Evolutionary conservation across 2,888 invertebrate species (phyloP), one percentile per base, ranked within the genome.

Genomic region (Ormyrus thymus): DNA sequence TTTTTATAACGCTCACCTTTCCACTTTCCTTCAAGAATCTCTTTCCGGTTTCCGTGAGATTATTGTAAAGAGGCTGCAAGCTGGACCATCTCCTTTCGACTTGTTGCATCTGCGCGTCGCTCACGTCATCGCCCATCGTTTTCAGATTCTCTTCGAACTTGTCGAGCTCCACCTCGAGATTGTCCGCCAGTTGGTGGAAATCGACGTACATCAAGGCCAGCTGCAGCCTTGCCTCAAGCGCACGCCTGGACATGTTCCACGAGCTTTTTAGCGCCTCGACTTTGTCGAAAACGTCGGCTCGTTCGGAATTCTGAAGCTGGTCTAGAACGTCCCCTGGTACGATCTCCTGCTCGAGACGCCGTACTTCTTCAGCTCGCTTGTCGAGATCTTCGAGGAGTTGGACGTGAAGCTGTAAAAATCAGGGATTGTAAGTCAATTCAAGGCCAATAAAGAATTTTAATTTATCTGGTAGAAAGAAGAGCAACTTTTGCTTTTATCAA

Each of bases 361-460:
- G 90, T 71, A 87, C 83, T 92, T 95, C 95, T 82, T 92, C 92
- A 56, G 93, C 93, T 89, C 94, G 94, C 83, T 92, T 92, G 92
- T 94, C 87, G 82, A 96, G 91, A 88, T 96, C 95, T 85, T 92
- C 93, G 85, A 95, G 92, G 68, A 96, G 90, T 85, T 94, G 93
- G 84, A 93, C 93, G 88, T 96, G 96, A 83, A 94, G 91, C 85
- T 94, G 92, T 1, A 15, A 80, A 7, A 0, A 76, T 43, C 15
- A 59, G 43, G 50, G 64, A 29, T 65, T 65, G 29, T n/a, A n/a
- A n/a, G n/a, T n/a, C n/a, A n/a, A n/a, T n/a, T n/a, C n/a, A n/a
- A n/a, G n/a, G n/a, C n/a, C n/a, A n/a, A n/a, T n/a, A n/a, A n/a
- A n/a, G n/a, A n/a, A 29, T 29, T 29, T 1, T 1, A 29, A 29